Evolutionary conservation across 1,140 invertebrate species (phyloP).

Genomic region (Pseudomyrmex sp.): DNA sequence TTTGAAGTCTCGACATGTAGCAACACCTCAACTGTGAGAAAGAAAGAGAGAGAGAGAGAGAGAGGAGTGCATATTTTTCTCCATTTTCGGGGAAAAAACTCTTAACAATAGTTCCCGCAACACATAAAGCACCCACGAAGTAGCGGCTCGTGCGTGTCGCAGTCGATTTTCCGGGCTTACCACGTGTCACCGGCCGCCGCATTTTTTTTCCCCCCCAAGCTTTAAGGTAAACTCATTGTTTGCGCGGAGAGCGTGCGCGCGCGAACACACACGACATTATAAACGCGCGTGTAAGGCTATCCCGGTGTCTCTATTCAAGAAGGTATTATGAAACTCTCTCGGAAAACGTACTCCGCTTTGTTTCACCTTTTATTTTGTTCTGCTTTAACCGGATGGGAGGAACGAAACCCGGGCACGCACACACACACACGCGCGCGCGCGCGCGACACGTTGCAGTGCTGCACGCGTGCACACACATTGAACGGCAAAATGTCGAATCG

Average conservation of each 20-base stretch:
- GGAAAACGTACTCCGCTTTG: constrained; percentile 74
- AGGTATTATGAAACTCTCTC: constrained; percentile 75
- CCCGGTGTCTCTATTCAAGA: constrained; percentile 74
- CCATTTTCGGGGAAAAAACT: background rate
- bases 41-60: too few species aligned
- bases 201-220: constrained; percentile 57
- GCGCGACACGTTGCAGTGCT: constrained; percentile 1
- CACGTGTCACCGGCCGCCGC: constrained; percentile 65
- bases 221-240: constrained; percentile 72
- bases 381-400: constrained; percentile 76
- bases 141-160: constrained; percentile 43
- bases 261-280: constrained; percentile 67
- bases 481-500: constrained; percentile 68
- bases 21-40: background rate
- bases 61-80: constrained; percentile 6
- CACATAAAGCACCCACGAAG: constrained; percentile 30
- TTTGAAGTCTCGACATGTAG: background rate
- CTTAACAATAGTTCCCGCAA: constrained; percentile 53
- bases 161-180: constrained; percentile 58
- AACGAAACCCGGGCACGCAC: constrained; percentile 70
- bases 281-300: constrained; percentile 74
- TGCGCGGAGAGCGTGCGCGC: constrained; percentile 56
- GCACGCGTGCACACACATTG: constrained; percentile 6
- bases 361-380: constrained; percentile 77
- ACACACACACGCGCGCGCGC: constrained; percentile 1